These are phyloP conservation scores for Thaumatotibia leucotreta DNA, from an alignment of 1,140 invertebrate species.

Conservation along the genomic window DNA sequence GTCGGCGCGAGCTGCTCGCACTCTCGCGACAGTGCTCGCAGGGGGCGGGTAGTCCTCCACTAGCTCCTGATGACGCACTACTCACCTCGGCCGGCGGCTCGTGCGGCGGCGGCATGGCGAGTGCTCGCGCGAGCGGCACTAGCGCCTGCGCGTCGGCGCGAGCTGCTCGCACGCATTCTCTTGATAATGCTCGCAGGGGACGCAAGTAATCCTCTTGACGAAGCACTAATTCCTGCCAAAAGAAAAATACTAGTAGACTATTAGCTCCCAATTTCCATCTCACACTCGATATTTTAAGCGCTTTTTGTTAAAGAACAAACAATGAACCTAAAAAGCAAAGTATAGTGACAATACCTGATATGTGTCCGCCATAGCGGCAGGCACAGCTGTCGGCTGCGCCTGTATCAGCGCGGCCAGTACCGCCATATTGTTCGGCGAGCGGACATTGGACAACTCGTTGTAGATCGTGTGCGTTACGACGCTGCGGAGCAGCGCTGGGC, in stretches of 20 bases:
- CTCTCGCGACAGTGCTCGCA: conserved; percentile 81
- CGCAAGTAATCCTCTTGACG: conserved; percentile 94
- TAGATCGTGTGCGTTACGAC: conserved; percentile 95
- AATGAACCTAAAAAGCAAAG: no score
- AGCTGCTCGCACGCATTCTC: conserved; percentile 91
- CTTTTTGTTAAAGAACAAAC: no score
- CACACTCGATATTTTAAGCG: no score
- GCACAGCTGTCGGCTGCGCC: conserved; percentile 85
- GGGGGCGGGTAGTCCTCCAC: conserved; percentile 95
- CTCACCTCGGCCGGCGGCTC: conserved; percentile 51
- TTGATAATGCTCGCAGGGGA: conserved; percentile 89
- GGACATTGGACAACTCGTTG: conserved; percentile 93
- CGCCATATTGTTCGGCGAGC: conserved; percentile 96
- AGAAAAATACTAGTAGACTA: no score
- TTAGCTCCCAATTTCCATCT: no score
- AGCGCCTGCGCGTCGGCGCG: conserved; percentile 55
- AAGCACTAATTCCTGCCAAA: conserved; percentile 85
- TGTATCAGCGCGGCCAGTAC: conserved; percentile 92
- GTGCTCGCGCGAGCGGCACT: conserved; percentile 50
- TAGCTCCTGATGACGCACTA: conserved; percentile 87
- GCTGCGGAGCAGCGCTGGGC: conserved; percentile 90
- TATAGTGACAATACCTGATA: conserved; percentile 77
- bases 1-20: no score
- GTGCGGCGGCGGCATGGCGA: conserved; percentile 51
- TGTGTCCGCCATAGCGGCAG: conserved; percentile 87